Conservation (phyloP, 2,888 invertebrate genomes). For the Mystacides longicornis region DNA sequence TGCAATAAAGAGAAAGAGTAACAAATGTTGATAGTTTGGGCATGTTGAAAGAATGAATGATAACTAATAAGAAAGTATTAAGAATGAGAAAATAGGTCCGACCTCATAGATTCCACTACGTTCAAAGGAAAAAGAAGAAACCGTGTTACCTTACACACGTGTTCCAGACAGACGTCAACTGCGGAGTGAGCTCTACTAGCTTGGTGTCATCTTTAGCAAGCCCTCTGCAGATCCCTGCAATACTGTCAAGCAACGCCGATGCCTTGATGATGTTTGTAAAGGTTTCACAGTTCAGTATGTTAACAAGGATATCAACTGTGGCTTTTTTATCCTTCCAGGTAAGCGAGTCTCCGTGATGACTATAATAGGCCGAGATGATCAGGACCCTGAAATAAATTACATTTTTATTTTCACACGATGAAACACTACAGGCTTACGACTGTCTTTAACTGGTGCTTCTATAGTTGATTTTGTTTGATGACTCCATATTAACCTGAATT, state of each 20-base stretch:
- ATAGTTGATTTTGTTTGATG: too few species aligned
- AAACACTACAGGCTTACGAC: too few species aligned
- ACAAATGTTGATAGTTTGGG: too few species aligned
- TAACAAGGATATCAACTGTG: constrained; percentile 33
- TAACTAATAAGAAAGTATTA: too few species aligned
- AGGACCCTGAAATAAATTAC: constrained; percentile 42
- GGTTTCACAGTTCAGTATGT: constrained; percentile 31
- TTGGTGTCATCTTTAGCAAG: neutral
- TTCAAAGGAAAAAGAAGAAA: neutral
- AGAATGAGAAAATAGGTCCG: neutral
- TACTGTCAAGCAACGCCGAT: neutral
- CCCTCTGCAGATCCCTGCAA: neutral
- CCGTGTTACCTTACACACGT: constrained; percentile 37
- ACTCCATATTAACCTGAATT: too few species aligned
- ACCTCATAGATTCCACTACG: neutral
- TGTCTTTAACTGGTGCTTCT: too few species aligned
- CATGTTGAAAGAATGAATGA: too few species aligned
- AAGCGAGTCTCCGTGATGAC: constrained; percentile 32
- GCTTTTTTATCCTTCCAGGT: constrained; percentile 31
- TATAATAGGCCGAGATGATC: constrained; percentile 35
- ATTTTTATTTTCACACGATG: too few species aligned
- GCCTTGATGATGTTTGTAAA: constrained; percentile 5
- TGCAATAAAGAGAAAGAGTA: too few species aligned
- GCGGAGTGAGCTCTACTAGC: neutral
- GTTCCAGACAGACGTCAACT: constrained; percentile 35